Base-by-base conservation (phyloP, 1,140 invertebrate genomes). In the Magallana ariakensis region DNA sequence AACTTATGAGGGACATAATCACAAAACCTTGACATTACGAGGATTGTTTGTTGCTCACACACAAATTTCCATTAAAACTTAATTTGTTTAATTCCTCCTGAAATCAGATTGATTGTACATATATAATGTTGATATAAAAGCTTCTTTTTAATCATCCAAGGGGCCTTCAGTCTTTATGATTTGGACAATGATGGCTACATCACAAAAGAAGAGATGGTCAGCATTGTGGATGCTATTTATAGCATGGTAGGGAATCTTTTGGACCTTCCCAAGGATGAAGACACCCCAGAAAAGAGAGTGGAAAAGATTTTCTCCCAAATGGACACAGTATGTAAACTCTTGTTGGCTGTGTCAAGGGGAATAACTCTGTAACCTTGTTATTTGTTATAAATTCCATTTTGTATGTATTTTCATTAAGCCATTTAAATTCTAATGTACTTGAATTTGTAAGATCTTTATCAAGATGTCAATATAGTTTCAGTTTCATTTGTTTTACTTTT, bases 161-260 rank as follows among this genome's bases (percentile, higher is more conserved):
- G 98, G 98, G 98, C 98, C 33, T 99, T 99, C 95, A 96, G 97
- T 92, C 96, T 99, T 16, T 99, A 99, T 93, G 98, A 99, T 94
- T 97, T 99, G 46, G 98, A 99, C 95, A 99, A 99, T 94, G 98
- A 99, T 94, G 98, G 98, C 1, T 99, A 97, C 94, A 99, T 99
- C 92, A 99, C 98, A 10, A 96, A 98, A 86, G 97, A 98, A 88
- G 98, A 99, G 95, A 99, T 99, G 98, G 98, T 99, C 93, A 98
- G 98, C 94, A 99, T 99, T 93, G 98, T 99, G 13, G 98, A 99
- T 94, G 98, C 98, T 86, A 99, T 99, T 93, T 99, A 99, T 95
- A 97, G 99, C 95, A 99, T 99, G 99, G 98, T 99, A 96, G 98
- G 98, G 26, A 98, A 98, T 94, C 97, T 97, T 88, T 97, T 97